These are phyloP conservation scores for Callimorpha dominula DNA, from an alignment of 2,888 invertebrate species.

Conservation along the genomic window DNA sequence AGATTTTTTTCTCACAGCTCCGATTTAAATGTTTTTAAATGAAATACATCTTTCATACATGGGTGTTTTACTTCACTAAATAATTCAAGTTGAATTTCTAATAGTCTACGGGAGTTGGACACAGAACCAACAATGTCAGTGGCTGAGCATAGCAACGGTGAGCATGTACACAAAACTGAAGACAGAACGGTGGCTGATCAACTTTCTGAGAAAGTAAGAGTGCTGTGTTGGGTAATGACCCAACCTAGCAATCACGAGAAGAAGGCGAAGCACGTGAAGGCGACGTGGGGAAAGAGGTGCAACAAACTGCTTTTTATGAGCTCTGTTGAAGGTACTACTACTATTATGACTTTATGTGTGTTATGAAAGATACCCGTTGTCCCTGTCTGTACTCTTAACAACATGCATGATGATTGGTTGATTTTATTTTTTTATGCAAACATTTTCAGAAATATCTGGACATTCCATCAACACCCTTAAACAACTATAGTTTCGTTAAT, in stretches of 20 bases:
- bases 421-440: too few species aligned
- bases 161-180: constrained; percentile 90
- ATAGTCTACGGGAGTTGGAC: not conserved
- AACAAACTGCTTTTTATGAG: constrained; percentile 96
- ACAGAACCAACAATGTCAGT: constrained; percentile 62
- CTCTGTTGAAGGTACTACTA: constrained; percentile 87
- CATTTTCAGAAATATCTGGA: too few species aligned
- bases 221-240: constrained; percentile 99
- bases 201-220: constrained; percentile 91
- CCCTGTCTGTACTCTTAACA: too few species aligned
- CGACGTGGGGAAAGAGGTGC: constrained; percentile 98
- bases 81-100: not conserved
- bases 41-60: too few species aligned
- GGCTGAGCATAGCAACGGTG: constrained; percentile 81
- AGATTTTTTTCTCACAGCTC: too few species aligned
- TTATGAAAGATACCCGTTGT: too few species aligned
- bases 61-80: too few species aligned
- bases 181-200: constrained; percentile 90
- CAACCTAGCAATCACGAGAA: constrained; percentile 95
- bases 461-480: too few species aligned
- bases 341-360: too few species aligned
- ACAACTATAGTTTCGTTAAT: too few species aligned
- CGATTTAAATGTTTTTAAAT: too few species aligned
- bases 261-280: constrained; percentile 97
- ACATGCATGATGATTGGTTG: too few species aligned